Evolutionary conservation across 2,797 vertebrate species (phyloP), one percentile per base, ranked within the genome.

Genomic region (Anomalospiza imberbis): DNA sequence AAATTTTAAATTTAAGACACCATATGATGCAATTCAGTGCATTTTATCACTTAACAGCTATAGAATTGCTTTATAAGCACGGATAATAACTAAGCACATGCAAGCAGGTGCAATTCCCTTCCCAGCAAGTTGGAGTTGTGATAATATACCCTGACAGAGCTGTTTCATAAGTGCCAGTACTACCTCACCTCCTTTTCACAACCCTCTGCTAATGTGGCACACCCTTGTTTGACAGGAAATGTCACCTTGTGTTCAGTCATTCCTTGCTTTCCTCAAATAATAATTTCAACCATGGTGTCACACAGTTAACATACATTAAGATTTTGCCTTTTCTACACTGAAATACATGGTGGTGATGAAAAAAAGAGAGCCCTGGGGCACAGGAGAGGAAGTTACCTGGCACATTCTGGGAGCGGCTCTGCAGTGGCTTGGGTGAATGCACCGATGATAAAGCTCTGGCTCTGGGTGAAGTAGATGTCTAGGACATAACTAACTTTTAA

Each of bases 201-300:
- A 6, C n/a, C 42, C 44, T 91, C 50, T 58, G 60, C 48, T 93
- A 38, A 48, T 6, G 45, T 24, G 89, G 29, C 88, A 88, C 96
- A 45, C 91, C 94, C 92, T 91, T 94, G 67, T 86, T 96, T 93
- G 92, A 76, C 83, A 62, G 85, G 91, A 95, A 95, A 81, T 70
- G 65, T 47, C 73, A 82, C 40, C 26, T 44, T 44, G 8, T 20
- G 19, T 72, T 80, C 89, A 67, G 32, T 34, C 79, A 42, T 83
- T 86, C 55, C 60, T 42, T 42, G 47, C 32, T 81, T 88, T 95
- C 88, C 71, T 45, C 60, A 48, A 88, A 54, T 24, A 88, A 72
- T 71, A 78, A 55, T 73, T 90, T 71, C 57, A 70, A 16, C 7
- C 25, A 14, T 12, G 38, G 34, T 42, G 82, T 81, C 85, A 78